Percentiles rank a stretch among this genome's conserved stretches.
Conservation (phyloP, 2,797 vertebrate species). For the Dipus sagitta region DNA sequence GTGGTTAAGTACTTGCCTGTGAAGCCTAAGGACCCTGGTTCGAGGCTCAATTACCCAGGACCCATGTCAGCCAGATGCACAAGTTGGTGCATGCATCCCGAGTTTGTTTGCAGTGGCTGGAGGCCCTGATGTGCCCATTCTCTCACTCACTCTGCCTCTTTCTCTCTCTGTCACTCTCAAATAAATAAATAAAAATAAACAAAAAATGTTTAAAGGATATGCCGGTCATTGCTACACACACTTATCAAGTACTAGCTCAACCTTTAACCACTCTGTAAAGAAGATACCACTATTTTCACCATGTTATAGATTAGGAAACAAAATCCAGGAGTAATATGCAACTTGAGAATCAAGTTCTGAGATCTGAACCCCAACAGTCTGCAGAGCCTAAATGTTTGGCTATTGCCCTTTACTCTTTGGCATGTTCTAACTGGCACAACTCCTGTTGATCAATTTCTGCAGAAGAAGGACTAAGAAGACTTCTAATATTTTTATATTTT, state of each 20-base stretch:
- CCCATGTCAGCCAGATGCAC: too few relatives aligned
- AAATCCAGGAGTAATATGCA: constrained; percentile 46
- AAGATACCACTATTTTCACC: not conserved
- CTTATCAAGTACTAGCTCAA: constrained; percentile 22
- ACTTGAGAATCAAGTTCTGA: constrained; percentile 7
- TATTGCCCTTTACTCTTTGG: constrained; percentile 10
- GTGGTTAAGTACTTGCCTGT: too few relatives aligned
- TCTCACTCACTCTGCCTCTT: too few relatives aligned
- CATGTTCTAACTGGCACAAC: not conserved
- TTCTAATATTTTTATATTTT: not conserved
- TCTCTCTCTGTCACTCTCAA: too few relatives aligned
- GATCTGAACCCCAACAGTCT: not conserved
- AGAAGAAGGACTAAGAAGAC: constrained; percentile 37
- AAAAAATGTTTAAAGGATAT: not conserved
- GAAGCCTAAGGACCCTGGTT: too few relatives aligned
- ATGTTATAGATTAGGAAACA: constrained; percentile 44
- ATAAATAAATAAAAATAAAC: too few relatives aligned
- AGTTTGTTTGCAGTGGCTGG: too few relatives aligned
- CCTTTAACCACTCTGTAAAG: constrained; percentile 23
- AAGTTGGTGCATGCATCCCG: too few relatives aligned
- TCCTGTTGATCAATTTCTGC: constrained; percentile 21
- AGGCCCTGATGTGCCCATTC: too few relatives aligned
- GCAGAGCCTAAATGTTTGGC: constrained; percentile 8
- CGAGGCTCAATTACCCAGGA: too few relatives aligned
- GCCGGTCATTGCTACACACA: constrained; percentile 17